Base-by-base conservation (phyloP, 2,888 invertebrate species). In the Coenonympha arcania region DNA sequence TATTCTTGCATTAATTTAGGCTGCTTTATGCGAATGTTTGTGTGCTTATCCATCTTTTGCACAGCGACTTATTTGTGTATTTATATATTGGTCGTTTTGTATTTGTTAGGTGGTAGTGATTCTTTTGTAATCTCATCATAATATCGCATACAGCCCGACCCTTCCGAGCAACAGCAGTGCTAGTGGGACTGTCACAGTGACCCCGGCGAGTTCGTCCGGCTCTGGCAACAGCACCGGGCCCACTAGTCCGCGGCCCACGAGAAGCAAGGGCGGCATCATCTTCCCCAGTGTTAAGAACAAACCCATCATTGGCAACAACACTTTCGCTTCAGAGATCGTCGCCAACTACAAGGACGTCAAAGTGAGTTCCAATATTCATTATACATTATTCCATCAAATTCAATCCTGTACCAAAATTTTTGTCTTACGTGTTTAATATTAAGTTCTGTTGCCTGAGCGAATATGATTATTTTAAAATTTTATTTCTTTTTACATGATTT, bases 271-370 rank as follows among this genome's bases (percentile, higher is more conserved):
- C 30, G 93, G 94, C 52, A 91, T 95, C 64, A 95, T 95, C 74
- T 95, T 95, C 81, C 95, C 95, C 6, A 95, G 95, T 72, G 93
- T 95, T 44, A 95, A 95, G 81, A 95, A 95, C 77, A 95, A 95
- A 65, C 95, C 95, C 16, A 91, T 93, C 58, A 90, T 93, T 54
- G 92, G 92, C 48, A 95, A 95, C 83, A 92, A 92, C 59, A 93
- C 93, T 41, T 94, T 94, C 75, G 89, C 93, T 39, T 92, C 92
- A 6, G 95, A 95, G 69, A 87, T 92, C 65, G 87, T 92, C 60
- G 88, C 91, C 61, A 90, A 89, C 79, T 89, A 93, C 70, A 94
- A 93, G 83, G 94, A 95, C 75, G 90, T 95, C 61, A 94, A 92
- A 91, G 94, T 94, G 86, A 90, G 90, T 84, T 40, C 56, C 13